These are phyloP conservation scores for Ypsolopha sequella DNA, from an alignment of 2,888 invertebrate genomes.

Conservation along the genomic window DNA sequence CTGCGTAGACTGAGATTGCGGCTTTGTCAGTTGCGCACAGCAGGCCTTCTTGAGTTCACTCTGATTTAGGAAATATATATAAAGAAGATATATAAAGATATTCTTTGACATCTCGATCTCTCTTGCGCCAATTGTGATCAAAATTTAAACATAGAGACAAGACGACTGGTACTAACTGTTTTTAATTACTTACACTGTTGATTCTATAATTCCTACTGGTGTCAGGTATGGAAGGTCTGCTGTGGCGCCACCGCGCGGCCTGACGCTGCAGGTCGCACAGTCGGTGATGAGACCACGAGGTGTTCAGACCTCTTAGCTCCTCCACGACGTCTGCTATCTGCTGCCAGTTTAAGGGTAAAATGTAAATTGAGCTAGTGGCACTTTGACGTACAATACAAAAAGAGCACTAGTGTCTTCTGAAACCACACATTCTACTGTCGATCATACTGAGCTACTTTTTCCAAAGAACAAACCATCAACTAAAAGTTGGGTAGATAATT, in stretches of 20 bases:
- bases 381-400: background rate
- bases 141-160: background rate
- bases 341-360: background rate
- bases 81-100: too few species aligned
- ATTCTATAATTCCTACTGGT: slow-evolving; percentile 35
- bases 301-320: slow-evolving; percentile 58
- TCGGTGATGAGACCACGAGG: slow-evolving; percentile 57
- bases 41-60: slow-evolving; percentile 43
- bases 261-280: slow-evolving; percentile 50
- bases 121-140: too few species aligned
- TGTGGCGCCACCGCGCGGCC: slow-evolving; percentile 43
- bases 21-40: slow-evolving; percentile 47
- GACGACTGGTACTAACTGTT: background rate
- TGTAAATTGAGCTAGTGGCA: background rate
- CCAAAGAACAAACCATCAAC: too few species aligned
- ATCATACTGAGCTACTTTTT: too few species aligned
- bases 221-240: slow-evolving; percentile 53
- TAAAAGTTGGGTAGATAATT: too few species aligned
- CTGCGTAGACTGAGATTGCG: slow-evolving; percentile 32
- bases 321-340: slow-evolving; percentile 51
- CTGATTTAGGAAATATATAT: background rate
- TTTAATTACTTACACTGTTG: background rate
- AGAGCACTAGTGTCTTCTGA: too few species aligned
- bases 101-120: too few species aligned
- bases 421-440: too few species aligned